Base-by-base conservation (phyloP, 2,797 vertebrate species). In the Allobates femoralis region DNA sequence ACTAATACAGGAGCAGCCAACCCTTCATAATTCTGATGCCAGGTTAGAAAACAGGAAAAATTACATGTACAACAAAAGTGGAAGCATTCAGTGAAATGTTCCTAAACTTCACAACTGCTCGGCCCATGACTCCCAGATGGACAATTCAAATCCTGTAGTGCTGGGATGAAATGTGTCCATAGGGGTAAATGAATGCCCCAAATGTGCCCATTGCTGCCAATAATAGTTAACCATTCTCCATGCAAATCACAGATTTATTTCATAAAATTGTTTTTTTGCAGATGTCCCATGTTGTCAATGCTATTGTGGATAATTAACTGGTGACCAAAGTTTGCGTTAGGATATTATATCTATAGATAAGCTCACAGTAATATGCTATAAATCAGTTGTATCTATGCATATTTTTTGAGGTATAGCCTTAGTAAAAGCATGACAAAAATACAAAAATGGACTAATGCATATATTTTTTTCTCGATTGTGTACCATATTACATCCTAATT, bases 11-110 rank as follows among this genome's bases (percentile, higher is more conserved):
- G 60, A 74, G 34, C 41, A 80, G 37, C 51, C 60, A 80, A 7
- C 71, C 71, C 71, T 80, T 18, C 26, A 80, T 46, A 37, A 79
- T 34, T 79, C 28, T 79, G 7, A 62, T n/a, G 14, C 21, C 34
- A 53, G 79, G 60, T 50, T 80, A 66, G 62, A 19, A 37, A 79
- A 62, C 18, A 79, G 0, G 37, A 34, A 26, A 62, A 50, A n/a
- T 15, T 16, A n/a, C 46, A 50, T 74, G 5, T 16, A 74, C 37
- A 50, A 46, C 12, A 50, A 46, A 74, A 26, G 23, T 50, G 41
- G 19, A 71, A 71, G 41, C 23, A 34, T 23, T 69, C 32, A 69
- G 32, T 21, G 3, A 69, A 69, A 19, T 69, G 30, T 21, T 71
- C 8, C 67, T 23, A 46, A 46, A 73, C 5, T n/a, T 50, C 10